Evolutionary conservation across 2,888 invertebrate species (phyloP), one percentile per base, ranked within the genome.

Genomic region (Morinoia aosen): DNA sequence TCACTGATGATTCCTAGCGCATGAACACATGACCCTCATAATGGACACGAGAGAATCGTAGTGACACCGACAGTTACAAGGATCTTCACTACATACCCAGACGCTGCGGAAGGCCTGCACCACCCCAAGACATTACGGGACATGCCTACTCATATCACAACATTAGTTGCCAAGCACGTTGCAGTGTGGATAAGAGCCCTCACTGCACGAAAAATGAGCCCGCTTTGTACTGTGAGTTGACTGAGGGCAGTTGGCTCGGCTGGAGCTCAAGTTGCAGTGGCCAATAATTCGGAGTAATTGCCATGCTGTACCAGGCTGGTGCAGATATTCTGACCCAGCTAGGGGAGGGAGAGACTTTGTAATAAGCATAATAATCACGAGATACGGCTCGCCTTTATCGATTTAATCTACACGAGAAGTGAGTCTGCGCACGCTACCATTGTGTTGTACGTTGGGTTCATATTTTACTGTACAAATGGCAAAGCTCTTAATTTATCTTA

Each of bases 221-320:
- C 76, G 25, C 76, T 25, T 33, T 76, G 76, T 76, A 76, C 76
- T 76, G 76, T 33, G 76, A 76, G 76, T 33, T 76, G 76, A 16
- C 76, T 33, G 76, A 76, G 76, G 33, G 25, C 76, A 25, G 76
- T 33, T 61, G 76, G 76, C 40, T 48, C 8, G 90, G 48, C 90
- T 90, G 48, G 40, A 90, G 48, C 90, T 90, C 90, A 90, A 90
- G 48, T 90, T 90, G 90, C 90, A 39, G 90, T 40, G 90, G 48
- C 40, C 40, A 90, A 40, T 90, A 90, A 90, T 90, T 90, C 19
- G 90, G 19, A 90, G 90, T 90, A 90, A 90, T 90, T 90, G 90
- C 48, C 76, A 90, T 48, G 90, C 40, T 25, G 90, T 48, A 39
- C 90, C 90, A 25, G 16, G 90, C 40, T 90, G n/a, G 48, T 90